Percentiles rank a stretch among this genome's conserved stretches.
These are phyloP conservation scores for Gnathonemus echidnorhynchus DNA, from an alignment of 2,113 vertebrate genomes.

Conservation along the genomic window DNA sequence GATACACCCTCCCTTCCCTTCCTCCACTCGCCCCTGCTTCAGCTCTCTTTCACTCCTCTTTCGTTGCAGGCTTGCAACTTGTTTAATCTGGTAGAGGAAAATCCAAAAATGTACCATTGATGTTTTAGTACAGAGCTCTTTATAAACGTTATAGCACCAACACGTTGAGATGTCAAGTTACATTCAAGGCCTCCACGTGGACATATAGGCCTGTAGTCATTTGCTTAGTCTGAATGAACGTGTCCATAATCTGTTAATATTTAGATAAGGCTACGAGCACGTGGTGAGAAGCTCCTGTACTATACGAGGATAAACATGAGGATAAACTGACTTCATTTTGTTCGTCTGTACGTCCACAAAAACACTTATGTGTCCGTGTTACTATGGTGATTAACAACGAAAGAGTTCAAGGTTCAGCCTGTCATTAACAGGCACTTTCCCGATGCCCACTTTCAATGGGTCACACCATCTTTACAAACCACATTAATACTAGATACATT, in stretches of 20 bases:
- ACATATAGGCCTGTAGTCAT: neutral
- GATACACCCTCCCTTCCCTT: conserved; percentile 34
- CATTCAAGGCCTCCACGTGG: neutral
- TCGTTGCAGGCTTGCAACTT: conserved; percentile 13
- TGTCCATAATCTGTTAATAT: neutral
- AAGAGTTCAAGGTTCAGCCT: neutral
- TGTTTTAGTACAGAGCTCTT: neutral
- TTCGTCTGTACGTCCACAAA: neutral
- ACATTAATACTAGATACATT: neutral
- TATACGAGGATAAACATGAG: neutral
- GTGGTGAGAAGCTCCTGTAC: neutral
- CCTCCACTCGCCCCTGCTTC: conserved; percentile 10
- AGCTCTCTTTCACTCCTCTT: neutral
- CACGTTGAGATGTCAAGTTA: neutral
- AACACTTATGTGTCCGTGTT: neutral
- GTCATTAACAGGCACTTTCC: neutral
- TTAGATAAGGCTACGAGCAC: neutral
- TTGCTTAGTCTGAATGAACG: neutral
- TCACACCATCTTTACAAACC: neutral
- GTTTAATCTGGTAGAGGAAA: neutral
- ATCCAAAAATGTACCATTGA: neutral
- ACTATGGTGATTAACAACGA: conserved; percentile 10
- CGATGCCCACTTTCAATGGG: neutral
- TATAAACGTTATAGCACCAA: neutral
- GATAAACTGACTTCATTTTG: neutral